Evolutionary conservation across 1,140 invertebrate species (phyloP).

Genomic region (Atta texana): DNA sequence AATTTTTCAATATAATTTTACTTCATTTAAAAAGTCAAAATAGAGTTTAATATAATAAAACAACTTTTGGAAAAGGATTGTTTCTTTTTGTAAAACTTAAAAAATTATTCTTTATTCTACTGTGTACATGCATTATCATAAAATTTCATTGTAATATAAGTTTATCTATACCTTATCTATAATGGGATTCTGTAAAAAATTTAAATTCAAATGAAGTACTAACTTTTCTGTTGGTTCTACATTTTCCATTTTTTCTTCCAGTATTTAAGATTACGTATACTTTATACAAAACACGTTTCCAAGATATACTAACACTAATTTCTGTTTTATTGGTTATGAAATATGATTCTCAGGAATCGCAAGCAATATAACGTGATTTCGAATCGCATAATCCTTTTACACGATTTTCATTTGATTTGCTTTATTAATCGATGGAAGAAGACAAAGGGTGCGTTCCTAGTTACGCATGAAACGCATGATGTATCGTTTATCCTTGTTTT

Average conservation of each 20-base stretch:
- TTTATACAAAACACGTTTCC: background rate
- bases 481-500: no score
- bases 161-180: background rate
- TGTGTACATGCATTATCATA: background rate
- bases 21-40: background rate
- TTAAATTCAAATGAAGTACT: background rate
- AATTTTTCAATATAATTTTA: background rate
- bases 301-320: background rate
- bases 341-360: background rate
- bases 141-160: background rate
- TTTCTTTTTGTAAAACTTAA: background rate
- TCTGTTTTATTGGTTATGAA: background rate
- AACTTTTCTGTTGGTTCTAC: background rate
- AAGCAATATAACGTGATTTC: background rate
- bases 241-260: background rate
- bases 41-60: background rate
- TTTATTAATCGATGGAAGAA: background rate
- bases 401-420: background rate
- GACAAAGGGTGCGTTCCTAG: no score
- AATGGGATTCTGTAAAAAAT: background rate
- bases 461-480: no score
- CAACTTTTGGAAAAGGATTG: background rate
- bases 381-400: background rate
- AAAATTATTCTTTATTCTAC: background rate
- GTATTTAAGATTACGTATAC: background rate